Evolutionary conservation across 2,888 invertebrate species (phyloP).

Genomic region (Mactromeris polynyma): DNA sequence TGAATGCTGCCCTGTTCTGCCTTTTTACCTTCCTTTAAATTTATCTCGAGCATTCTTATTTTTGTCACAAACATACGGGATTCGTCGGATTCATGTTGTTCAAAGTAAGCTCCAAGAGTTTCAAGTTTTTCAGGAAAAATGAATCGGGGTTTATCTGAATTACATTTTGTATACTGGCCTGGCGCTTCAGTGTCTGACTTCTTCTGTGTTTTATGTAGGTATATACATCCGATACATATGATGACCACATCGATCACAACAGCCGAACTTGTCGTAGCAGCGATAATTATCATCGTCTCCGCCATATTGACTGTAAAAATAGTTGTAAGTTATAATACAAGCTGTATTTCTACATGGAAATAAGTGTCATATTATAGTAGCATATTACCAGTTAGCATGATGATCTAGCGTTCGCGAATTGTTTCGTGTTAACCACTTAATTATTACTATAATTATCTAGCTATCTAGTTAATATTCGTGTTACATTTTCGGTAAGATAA

Average conservation of each 20-base stretch:
- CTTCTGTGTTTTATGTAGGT: background rate
- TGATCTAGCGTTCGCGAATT: too few species aligned
- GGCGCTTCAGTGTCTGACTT: background rate
- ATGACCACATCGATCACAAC: background rate
- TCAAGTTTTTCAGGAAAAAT: conserved; percentile 9
- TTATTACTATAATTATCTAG: too few species aligned
- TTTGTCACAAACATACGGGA: background rate
- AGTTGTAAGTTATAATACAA: too few species aligned
- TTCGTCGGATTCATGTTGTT: background rate
- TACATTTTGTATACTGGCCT: background rate
- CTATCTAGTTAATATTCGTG: too few species aligned
- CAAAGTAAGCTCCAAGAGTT: conserved; percentile 10
- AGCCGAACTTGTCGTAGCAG: background rate
- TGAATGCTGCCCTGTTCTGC: background rate
- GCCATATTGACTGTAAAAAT: background rate
- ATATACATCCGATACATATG: background rate
- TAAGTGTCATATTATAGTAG: too few species aligned
- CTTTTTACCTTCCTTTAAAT: background rate
- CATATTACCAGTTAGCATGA: too few species aligned
- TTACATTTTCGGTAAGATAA: too few species aligned
- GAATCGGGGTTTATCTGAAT: background rate
- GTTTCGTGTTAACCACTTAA: too few species aligned
- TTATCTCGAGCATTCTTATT: background rate
- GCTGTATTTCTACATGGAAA: too few species aligned
- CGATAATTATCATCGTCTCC: background rate